Conservation (phyloP, 2,888 invertebrate genomes). For the Rambutsinella grinnellia region DNA sequence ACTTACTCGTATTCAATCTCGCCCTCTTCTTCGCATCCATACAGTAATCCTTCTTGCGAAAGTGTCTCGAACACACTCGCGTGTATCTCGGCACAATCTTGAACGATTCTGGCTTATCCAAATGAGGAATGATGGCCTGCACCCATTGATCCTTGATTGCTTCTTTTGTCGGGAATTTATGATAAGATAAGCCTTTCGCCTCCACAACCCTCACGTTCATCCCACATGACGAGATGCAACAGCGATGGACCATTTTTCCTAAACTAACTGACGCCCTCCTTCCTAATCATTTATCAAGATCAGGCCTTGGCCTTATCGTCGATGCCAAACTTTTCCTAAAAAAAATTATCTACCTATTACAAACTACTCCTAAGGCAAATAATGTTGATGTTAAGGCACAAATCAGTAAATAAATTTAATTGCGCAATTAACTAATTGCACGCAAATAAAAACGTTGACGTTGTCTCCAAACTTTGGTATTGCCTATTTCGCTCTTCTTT, state of each 20-base stretch:
- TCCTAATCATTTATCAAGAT: too few species aligned
- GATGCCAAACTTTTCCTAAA: too few species aligned
- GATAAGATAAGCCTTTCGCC: slow-evolving; percentile 65
- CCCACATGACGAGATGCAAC: slow-evolving; percentile 65
- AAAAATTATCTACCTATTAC: too few species aligned
- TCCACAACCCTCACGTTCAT: slow-evolving; percentile 65
- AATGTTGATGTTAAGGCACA: too few species aligned
- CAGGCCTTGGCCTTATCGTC: too few species aligned
- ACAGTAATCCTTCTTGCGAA: slow-evolving; percentile 64
- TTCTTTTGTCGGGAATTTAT: slow-evolving; percentile 64
- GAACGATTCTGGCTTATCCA: slow-evolving; percentile 65
- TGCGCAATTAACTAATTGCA: too few species aligned
- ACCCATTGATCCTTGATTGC: slow-evolving; percentile 64
- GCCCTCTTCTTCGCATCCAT: slow-evolving; percentile 65
- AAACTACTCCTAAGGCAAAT: too few species aligned
- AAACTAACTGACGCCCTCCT: not conserved
- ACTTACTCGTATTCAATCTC: slow-evolving; percentile 64
- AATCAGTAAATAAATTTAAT: too few species aligned
- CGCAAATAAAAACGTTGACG: too few species aligned
- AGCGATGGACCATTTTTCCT: slow-evolving; percentile 64
- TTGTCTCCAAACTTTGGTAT: too few species aligned
- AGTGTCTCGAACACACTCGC: slow-evolving; percentile 65
- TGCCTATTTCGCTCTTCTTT: too few species aligned
- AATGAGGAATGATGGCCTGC: slow-evolving; percentile 64
- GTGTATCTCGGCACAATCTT: slow-evolving; percentile 65